phyloP scores from a whole-genome alignment of 2,888 invertebrate genomes.

The Cremastinae sp. region DNA sequence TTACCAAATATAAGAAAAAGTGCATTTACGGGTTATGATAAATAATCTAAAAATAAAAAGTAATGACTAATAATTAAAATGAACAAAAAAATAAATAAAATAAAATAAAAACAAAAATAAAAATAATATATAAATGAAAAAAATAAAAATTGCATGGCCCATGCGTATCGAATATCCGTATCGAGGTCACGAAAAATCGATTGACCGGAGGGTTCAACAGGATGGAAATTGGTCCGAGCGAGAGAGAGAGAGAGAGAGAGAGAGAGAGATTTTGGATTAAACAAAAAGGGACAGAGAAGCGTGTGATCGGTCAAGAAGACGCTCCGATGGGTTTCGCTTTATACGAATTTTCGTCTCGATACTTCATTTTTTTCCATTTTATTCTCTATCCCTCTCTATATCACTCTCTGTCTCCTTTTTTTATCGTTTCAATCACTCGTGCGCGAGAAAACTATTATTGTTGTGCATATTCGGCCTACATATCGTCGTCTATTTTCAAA shows the following conservation, averaged over 20 bases:
- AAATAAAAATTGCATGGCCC: not conserved
- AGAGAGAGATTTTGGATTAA: slow-evolving; percentile 46
- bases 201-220: slow-evolving; percentile 46
- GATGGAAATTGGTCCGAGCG: slow-evolving; percentile 49
- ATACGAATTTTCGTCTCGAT: slow-evolving; percentile 17
- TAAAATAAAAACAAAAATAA: no score
- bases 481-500: no score
- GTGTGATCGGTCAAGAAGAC: slow-evolving; percentile 24
- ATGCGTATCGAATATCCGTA: slow-evolving; percentile 6
- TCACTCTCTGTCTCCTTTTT: not conserved
- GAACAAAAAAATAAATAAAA: no score
- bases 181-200: slow-evolving; percentile 58
- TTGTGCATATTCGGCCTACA: no score
- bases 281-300: slow-evolving; percentile 28
- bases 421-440: not conserved
- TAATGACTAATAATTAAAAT: no score
- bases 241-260: slow-evolving; percentile 52
- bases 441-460: no score
- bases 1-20: no score
- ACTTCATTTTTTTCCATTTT: not conserved
- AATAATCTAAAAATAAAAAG: no score
- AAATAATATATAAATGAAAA: not conserved
- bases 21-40: no score
- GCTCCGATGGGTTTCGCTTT: slow-evolving; percentile 30
- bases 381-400: no score